Evolutionary conservation across 2,888 invertebrate genomes (phyloP).

Genomic region (Neocrepidodera transversa): DNA sequence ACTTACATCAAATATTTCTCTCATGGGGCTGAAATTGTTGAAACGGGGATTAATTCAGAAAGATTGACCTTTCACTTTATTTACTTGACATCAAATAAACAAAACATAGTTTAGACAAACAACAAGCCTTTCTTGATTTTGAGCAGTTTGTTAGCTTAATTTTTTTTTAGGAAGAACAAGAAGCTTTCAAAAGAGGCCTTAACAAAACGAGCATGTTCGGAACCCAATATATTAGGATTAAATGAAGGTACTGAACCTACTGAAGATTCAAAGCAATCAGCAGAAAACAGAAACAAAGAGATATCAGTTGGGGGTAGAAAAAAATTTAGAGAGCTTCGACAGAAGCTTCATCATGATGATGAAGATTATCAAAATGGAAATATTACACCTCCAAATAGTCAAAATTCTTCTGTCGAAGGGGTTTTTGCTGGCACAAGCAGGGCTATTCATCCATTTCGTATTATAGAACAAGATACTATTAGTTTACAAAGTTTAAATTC

Average conservation of each 20-base stretch:
- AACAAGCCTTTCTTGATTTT: constrained; percentile 13
- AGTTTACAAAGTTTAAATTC: constrained; percentile 90
- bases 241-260: constrained; percentile 28
- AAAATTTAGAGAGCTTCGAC: constrained; percentile 83
- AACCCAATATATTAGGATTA: constrained; percentile 52
- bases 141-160: constrained; percentile 14
- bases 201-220: constrained; percentile 53
- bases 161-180: constrained; percentile 51
- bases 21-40: constrained; percentile 1
- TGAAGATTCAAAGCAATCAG: constrained; percentile 24
- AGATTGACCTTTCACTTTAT: constrained; percentile 25
- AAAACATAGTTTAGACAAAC: constrained; percentile 29
- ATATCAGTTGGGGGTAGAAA: constrained; percentile 65
- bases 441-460: constrained; percentile 79
- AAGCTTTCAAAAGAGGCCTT: constrained; percentile 53
- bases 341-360: constrained; percentile 87
- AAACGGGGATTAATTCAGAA: constrained; percentile 1
- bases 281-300: constrained; percentile 41
- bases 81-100: constrained; percentile 40
- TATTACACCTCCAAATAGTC: constrained; percentile 75
- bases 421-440: constrained; percentile 71
- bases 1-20: constrained; percentile 19
- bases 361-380: constrained; percentile 66
- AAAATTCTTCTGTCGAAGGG: constrained; percentile 80
- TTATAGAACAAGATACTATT: constrained; percentile 87